These are phyloP conservation scores for Limenitis camilla DNA, from an alignment of 2,888 invertebrate species.

Conservation along the genomic window DNA sequence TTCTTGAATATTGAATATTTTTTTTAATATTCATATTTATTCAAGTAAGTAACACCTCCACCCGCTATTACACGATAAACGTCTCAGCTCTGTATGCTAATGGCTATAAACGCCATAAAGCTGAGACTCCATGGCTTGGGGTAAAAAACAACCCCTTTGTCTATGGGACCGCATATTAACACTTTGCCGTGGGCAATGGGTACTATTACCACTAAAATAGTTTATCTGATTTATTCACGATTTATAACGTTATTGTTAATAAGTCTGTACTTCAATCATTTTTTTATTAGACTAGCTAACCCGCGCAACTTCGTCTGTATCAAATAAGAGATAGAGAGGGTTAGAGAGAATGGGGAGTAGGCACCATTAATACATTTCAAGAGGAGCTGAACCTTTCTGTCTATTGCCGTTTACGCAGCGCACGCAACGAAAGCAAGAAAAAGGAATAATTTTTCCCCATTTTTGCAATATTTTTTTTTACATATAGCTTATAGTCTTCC, in stretches of 20 bases:
- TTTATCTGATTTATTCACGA: not conserved
- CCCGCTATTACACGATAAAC: slow-evolving; percentile 33
- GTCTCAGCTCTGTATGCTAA: slow-evolving; percentile 32
- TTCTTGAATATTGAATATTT: not conserved
- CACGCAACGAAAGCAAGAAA: too few species aligned
- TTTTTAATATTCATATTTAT: slow-evolving; percentile 9
- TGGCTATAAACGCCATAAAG: slow-evolving; percentile 53
- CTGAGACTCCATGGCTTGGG: slow-evolving; percentile 30
- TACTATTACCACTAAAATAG: slow-evolving; percentile 15
- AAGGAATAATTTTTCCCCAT: too few species aligned
- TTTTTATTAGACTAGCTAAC: too few species aligned
- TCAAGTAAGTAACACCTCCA: slow-evolving; percentile 14
- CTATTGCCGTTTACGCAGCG: too few species aligned
- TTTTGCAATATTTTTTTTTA: too few species aligned
- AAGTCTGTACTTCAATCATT: too few species aligned
- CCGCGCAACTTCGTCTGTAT: too few species aligned
- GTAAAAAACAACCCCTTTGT: slow-evolving; percentile 45
- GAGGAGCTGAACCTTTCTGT: too few species aligned
- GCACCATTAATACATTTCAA: too few species aligned
- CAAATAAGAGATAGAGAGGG: too few species aligned
- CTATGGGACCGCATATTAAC: slow-evolving; percentile 50
- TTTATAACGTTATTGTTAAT: not conserved
- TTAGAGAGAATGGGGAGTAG: too few species aligned
- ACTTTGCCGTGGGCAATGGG: slow-evolving; percentile 32
- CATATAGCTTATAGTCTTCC: too few species aligned